Percentiles rank a stretch among this genome's conserved stretches.
Conservation (phyloP, 2,888 invertebrate genomes). For the Clistopyga incitator region DNA sequence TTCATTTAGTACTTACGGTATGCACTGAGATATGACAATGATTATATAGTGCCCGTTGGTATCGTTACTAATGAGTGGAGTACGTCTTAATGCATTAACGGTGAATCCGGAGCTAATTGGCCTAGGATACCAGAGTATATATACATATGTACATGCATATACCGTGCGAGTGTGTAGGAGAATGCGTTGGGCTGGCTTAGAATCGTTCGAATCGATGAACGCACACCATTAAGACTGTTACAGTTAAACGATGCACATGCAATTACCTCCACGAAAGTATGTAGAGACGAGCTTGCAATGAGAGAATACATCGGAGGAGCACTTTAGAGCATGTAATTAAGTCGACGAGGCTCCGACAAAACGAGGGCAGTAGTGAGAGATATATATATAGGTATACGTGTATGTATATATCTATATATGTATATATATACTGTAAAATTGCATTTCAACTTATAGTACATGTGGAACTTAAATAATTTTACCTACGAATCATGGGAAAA, state of each 20-base stretch:
- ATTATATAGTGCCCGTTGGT: constrained; percentile 7
- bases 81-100: constrained; percentile 61
- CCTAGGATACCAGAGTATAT: constrained; percentile 45
- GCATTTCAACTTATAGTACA: not conserved
- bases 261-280: constrained; percentile 54
- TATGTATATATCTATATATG: too few relatives aligned
- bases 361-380: constrained; percentile 56
- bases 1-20: not conserved
- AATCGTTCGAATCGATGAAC: constrained; percentile 62
- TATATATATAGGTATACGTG: too few relatives aligned
- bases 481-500: constrained; percentile 37
- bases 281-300: constrained; percentile 36
- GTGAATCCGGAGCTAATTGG: constrained; percentile 62
- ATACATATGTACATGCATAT: not conserved
- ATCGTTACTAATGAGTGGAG: constrained; percentile 49
- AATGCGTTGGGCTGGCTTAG: constrained; percentile 13
- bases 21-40: constrained; percentile 53
- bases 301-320: constrained; percentile 58
- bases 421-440: constrained; percentile 19
- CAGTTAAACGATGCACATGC: constrained; percentile 62
- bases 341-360: constrained; percentile 57
- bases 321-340: constrained; percentile 63
- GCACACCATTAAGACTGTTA: constrained; percentile 43
- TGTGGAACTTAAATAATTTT: constrained; percentile 7
- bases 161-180: constrained; percentile 33